Evolutionary conservation across 2,797 vertebrate genomes (phyloP), one percentile per base, ranked within the genome.

Genomic region (Acrossocheilus wenchowensis): DNA sequence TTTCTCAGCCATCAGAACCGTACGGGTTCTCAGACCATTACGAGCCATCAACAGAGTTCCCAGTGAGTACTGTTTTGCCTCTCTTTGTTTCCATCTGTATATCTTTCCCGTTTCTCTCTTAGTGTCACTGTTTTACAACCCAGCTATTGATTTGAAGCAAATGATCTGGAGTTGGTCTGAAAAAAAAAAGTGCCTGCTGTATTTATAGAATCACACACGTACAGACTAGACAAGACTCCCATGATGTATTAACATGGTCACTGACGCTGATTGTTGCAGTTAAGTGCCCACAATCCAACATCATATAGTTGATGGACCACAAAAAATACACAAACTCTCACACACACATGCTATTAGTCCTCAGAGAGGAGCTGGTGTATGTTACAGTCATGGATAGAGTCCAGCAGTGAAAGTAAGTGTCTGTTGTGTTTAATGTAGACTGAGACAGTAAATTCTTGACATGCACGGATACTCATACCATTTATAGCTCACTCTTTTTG

Each of bases 21-120:
- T 99, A 2, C 97, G 98, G 0, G 98, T 99, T 41, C 97, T 99
- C 90, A 96, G 98, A 93, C 98, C 98, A 0, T 96, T 99, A 54
- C 94, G 98, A 71, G 98, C 98, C 95, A 99, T 99, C 96, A 99
- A 99, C 96, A 97, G 98, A 91, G 98, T 99, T 88, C 98, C 98
- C 73, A 99, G 98, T 99, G 92, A 98, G 98, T 97, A 57, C 12
- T 21, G 0, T 6, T 79, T n/a, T 60, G 82, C 87, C 36, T 60
- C 64, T 66, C 79, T 82, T 71, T 85, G 62, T 82, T 78, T 87
- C n/a, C 26, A 50, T 78, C 41, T 52, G 60, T 69, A 71, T 77
- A 66, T 62, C 54, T 77, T 39, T 68, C 11, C 8, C 30, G 39
- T 75, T 89, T 48, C 79, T 77, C 41, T 72, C 34, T 87, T 54